Base-by-base conservation (phyloP, 2,888 invertebrate species). In the Campoplex nolae region DNA sequence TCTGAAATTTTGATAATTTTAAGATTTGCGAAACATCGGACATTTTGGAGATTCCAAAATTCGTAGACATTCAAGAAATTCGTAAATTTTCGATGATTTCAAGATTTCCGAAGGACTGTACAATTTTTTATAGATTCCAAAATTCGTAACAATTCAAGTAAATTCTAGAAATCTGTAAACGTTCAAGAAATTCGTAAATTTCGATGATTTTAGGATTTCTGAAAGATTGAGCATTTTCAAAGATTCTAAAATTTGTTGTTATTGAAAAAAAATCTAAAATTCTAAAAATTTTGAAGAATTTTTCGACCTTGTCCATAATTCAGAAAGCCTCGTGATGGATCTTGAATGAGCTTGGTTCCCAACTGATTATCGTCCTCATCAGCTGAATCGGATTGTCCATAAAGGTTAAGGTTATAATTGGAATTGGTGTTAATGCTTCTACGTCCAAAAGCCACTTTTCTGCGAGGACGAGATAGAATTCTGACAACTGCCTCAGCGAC, bases 401-500 rank as follows among this genome's bases (percentile, higher is more conserved):
- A 1, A 13, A 73, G 18, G 38, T 73, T 73, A 3, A n/a, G 35
- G 23, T 73, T 73, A 11, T 13, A 73, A 65, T 87, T 88, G 6
- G 74, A 58, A 73, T 88, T 87, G 28, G 56, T 28, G 77, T 87
- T 87, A 13, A 28, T 42, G 51, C n/a, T 82, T 58, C 81, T 77
- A 8, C 84, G 62, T 42, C 38, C 28, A 3, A 11, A 13, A 0
- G 11, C 3, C 1, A 16, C 8, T n/a, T 16, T 18, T 38, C 18
- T 23, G 16, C 1, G 8, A 0, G 45, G 77, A 3, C 18, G 23
- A 4, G 35, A 18, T 0, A 88, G 35, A 16, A 83, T 56, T 13
- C 13, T 18, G 3, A 54, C 73, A 70, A 88, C 82, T 42, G 82
- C 87, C 9, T 58, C 78, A 23, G 67, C 90, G 81, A 85, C 85